Conservation (phyloP, 2,888 invertebrate genomes). For the Alcis repandata region DNA sequence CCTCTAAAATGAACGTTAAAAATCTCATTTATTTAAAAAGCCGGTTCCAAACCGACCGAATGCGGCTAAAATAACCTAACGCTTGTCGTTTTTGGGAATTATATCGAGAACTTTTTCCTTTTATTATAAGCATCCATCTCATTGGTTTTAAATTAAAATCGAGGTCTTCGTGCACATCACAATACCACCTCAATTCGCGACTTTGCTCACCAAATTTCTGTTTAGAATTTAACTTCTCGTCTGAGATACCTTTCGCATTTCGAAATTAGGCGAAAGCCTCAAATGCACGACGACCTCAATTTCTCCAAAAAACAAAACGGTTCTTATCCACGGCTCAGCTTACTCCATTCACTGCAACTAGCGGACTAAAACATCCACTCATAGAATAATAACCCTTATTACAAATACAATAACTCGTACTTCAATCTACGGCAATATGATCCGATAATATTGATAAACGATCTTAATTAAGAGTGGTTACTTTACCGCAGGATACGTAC, state of each 20-base stretch:
- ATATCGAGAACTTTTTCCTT: no score
- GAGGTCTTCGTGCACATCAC: not conserved
- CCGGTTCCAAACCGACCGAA: not conserved
- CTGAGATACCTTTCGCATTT: not conserved
- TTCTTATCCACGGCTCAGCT: no score
- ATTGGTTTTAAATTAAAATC: no score
- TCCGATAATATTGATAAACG: conserved; percentile 13
- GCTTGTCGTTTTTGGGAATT: not conserved
- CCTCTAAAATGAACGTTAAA: not conserved
- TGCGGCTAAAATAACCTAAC: not conserved
- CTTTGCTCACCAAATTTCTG: not conserved
- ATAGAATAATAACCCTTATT: not conserved
- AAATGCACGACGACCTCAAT: not conserved
- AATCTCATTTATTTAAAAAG: not conserved
- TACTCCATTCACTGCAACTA: conserved; percentile 18
- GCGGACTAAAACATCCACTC: conserved; percentile 23
- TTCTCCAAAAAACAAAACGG: not conserved
- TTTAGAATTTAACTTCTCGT: not conserved
- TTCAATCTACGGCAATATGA: conserved; percentile 3
- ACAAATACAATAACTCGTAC: not conserved
- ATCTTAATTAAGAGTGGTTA: conserved; percentile 10
- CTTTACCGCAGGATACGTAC: not conserved
- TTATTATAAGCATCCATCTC: not conserved
- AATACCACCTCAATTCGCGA: not conserved
- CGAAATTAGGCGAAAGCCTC: not conserved